These are phyloP conservation scores for Virgularia gustaviana DNA, from an alignment of 92 coral and sea anemone genomes.

Conservation along the genomic window DNA sequence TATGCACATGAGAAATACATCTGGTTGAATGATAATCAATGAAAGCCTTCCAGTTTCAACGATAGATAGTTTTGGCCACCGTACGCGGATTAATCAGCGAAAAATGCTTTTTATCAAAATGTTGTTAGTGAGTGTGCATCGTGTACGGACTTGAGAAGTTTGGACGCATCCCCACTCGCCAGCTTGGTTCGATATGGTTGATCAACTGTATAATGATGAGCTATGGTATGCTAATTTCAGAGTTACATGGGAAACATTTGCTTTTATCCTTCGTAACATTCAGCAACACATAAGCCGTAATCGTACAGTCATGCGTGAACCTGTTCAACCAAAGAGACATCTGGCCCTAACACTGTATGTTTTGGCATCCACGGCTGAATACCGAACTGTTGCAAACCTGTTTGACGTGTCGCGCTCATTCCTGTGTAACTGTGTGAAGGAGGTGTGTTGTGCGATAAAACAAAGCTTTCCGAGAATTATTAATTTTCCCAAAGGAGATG, in stretches of 20 bases:
- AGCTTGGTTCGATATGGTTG: conserved; percentile 16
- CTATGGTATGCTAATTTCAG: conserved; percentile 42
- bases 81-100: too few relatives aligned
- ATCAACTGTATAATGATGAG: conserved; percentile 23
- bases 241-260: conserved; percentile 12
- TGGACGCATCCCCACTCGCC: not conserved
- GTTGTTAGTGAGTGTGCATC: not conserved
- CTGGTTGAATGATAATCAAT: too few relatives aligned
- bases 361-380: conserved; percentile 46
- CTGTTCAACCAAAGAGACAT: conserved; percentile 35
- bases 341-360: conserved; percentile 39
- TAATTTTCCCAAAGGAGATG: not conserved
- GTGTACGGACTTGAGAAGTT: not conserved
- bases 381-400: conserved; percentile 36
- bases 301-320: conserved; percentile 47
- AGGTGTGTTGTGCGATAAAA: conserved; percentile 33
- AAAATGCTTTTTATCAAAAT: not conserved
- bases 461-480: conserved; percentile 2
- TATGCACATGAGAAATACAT: too few relatives aligned
- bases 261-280: not conserved
- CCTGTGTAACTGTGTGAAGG: conserved; percentile 35
- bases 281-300: conserved; percentile 16
- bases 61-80: too few relatives aligned
- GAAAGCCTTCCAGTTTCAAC: too few relatives aligned
- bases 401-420: conserved; percentile 38